A percentile compares a stretch with the other conserved stretches of the same genome.
These are phyloP conservation scores for Diprion similis DNA, from an alignment of 1,140 invertebrate species.

Conservation along the genomic window DNA sequence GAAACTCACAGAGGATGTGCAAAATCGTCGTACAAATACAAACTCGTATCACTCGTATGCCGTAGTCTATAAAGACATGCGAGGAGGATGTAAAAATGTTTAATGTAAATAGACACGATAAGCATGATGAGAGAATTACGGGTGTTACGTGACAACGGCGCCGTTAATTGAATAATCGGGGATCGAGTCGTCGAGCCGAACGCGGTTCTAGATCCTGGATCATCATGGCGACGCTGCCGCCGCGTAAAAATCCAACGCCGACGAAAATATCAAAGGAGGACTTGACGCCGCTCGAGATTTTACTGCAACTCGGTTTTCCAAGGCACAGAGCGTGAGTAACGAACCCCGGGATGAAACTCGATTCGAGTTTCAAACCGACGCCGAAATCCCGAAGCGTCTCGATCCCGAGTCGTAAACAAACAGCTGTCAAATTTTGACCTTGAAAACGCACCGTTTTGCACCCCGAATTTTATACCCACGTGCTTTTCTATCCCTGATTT, in stretches of 20 bases:
- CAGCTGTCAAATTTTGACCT: constrained; percentile 41
- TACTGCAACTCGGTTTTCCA: constrained; percentile 87
- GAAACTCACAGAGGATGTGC: too few relatives aligned
- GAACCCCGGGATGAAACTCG: neutral
- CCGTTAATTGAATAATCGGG: too few relatives aligned
- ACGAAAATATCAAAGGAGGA: constrained; percentile 76
- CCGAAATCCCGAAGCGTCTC: neutral
- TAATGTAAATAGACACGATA: too few relatives aligned
- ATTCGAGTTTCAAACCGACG: too few relatives aligned
- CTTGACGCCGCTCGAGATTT: constrained; percentile 77
- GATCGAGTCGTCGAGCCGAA: too few relatives aligned
- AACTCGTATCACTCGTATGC: too few relatives aligned
- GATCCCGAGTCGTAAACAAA: constrained; percentile 41
- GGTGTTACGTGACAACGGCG: too few relatives aligned
- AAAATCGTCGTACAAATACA: too few relatives aligned
- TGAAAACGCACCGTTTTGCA: neutral
- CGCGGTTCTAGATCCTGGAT: too few relatives aligned
- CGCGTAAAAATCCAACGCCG: constrained; percentile 71
- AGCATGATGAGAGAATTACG: too few relatives aligned
- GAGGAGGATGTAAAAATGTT: too few relatives aligned
- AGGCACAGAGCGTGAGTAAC: constrained; percentile 82
- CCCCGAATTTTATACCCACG: neutral
- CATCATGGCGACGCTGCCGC: constrained; percentile 72
- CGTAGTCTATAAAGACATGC: too few relatives aligned
- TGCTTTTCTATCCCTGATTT: constrained; percentile 10